Evolutionary conservation across 2,888 invertebrate genomes (phyloP), one percentile per base, ranked within the genome.

Genomic region (Mesorhabditis belari): DNA sequence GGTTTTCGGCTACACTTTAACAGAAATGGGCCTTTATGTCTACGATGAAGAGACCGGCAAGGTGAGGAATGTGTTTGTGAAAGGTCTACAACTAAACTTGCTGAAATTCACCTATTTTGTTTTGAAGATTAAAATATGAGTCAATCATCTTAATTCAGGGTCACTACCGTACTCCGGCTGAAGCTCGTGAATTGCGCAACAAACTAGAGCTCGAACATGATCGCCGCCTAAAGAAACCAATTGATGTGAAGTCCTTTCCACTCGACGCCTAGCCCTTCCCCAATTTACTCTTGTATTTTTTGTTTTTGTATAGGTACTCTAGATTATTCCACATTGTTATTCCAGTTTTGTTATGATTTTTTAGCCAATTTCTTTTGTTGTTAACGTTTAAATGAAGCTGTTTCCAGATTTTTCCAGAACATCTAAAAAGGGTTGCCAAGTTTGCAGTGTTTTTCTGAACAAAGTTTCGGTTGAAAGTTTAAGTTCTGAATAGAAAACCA

Each of bases 21-120:
- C 66, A 61, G 75, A 76, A 44, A 66, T 70, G 66, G 61, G 75
- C 58, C 60, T 77, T 6, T 75, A 70, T 68, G 67, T 69, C 57
- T 64, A 66, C 58, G 70, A 73, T 59, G 73, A 73, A 53, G 35
- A 56, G 57, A 69, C 73, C 21, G 64, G 65, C 26, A 56, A 61
- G 24, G 73, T 35, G 23, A 61, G 23, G 73, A n/a, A 35, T 9
- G 9, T 17, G 17, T 35, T 12, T 9, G 9, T 35, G 17, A 9
- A 12, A 50, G 51, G 9, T 23, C 17, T 50, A 50, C n/a, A n/a
- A 6, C 12, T 21, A n/a, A 9, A 12, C 35, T 17, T 35, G 9
- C 17, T 12, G 9, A 35, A 35, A 9, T 35, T 12, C 17, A 17
- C 9, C 35, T 35, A 9, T 35, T 17, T 35, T 35, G 17, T 17